These are phyloP conservation scores for Formicarius rufipectus DNA, from an alignment of 2,113 vertebrate species.

Conservation along the genomic window DNA sequence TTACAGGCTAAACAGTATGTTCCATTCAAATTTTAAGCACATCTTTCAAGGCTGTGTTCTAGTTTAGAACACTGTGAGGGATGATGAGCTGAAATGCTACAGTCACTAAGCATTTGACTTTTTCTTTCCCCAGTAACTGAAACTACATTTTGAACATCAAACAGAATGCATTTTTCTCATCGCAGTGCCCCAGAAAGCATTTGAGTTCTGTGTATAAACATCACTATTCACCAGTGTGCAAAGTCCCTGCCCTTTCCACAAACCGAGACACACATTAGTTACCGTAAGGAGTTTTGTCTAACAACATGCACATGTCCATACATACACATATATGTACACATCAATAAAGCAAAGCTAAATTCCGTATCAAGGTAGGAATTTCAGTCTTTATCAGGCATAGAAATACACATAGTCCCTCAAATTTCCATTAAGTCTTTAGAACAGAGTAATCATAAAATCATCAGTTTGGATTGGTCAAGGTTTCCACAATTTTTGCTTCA, in stretches of 20 bases:
- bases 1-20: background rate
- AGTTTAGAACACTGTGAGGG: background rate
- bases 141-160: background rate
- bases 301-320: fast-evolving
- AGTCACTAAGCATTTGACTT: background rate
- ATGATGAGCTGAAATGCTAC: background rate
- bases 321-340: background rate
- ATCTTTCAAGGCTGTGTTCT: background rate
- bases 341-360: background rate
- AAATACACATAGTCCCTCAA: background rate
- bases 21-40: background rate
- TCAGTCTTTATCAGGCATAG: fast-evolving
- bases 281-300: background rate
- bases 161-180: background rate
- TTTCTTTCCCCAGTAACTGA: fast-evolving
- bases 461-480: background rate
- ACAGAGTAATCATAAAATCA: background rate
- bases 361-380: background rate
- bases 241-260: background rate
- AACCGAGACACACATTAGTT: background rate
- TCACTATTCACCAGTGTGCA: background rate
- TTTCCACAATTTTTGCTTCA: background rate
- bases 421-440: background rate
- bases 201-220: fast-evolving
- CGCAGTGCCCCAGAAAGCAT: background rate